These are phyloP conservation scores for Trichomycterus rosablanca DNA, from an alignment of 2,113 vertebrate species.

Conservation along the genomic window DNA sequence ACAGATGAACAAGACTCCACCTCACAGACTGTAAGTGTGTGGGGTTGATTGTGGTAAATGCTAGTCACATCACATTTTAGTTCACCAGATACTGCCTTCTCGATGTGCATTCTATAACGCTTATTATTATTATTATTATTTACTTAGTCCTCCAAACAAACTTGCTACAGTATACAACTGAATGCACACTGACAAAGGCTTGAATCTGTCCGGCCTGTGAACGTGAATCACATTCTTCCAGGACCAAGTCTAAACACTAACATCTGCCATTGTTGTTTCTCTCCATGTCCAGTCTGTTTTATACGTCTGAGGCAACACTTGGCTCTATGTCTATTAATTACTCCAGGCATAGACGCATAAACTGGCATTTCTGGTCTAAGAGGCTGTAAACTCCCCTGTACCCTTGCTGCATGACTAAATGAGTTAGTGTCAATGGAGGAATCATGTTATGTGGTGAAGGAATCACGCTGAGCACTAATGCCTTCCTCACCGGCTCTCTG, in stretches of 20 bases:
- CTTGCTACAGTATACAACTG: no score
- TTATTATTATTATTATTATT: slow-evolving; percentile 23
- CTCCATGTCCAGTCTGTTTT: slow-evolving; percentile 11
- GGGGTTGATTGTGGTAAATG: neutral
- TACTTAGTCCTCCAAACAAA: neutral
- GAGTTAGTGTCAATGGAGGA: no score
- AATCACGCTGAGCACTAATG: no score
- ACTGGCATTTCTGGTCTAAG: slow-evolving; percentile 4
- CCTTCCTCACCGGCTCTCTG: no score
- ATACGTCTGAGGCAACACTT: slow-evolving; percentile 9
- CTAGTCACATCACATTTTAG: slow-evolving; percentile 49
- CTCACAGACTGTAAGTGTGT: neutral
- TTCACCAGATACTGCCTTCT: no score
- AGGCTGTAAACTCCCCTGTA: neutral
- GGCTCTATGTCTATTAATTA: slow-evolving; percentile 22
- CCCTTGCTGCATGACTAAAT: slow-evolving; percentile 4
- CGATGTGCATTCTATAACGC: no score
- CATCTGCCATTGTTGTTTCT: slow-evolving; percentile 18
- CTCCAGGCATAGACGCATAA: slow-evolving; percentile 10
- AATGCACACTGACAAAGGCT: slow-evolving; percentile 71
- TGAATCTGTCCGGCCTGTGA: no score
- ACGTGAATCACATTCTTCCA: slow-evolving; percentile 71
- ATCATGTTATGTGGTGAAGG: no score
- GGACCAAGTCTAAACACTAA: slow-evolving; percentile 34
- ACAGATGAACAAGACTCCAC: neutral